Evolutionary conservation across 2,797 vertebrate genomes (phyloP), one percentile per base, ranked within the genome.

Genomic region (Decapterus maruadsi): DNA sequence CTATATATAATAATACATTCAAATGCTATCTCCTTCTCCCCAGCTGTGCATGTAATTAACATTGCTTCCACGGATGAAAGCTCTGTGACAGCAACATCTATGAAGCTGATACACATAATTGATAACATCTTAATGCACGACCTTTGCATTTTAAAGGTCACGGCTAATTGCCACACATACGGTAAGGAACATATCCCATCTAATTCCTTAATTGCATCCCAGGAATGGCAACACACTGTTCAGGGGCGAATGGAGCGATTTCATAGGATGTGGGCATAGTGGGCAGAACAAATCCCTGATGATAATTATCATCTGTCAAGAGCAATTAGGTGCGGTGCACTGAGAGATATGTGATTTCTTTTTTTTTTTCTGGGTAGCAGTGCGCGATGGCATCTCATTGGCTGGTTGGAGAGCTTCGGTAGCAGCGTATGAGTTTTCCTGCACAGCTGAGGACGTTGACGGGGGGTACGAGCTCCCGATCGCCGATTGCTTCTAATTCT

Each of bases 271-370:
- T 34, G 31, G 31, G 31, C 4, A 34, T 34, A 92, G 84, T 85
- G 81, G 82, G 88, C 83, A 83, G 89, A 92, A 89, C 85, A 89
- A 91, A 92, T 92, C 81, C 74, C 85, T 71, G 75, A 90, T 88
- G 90, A 91, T 91, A 93, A 94, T 93, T 93, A 92, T 93, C 89
- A 83, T 90, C 91, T 90, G 91, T 93, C 92, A 90, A 82, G 83
- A 91, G 88, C 90, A 91, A 93, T 94, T 93, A 94, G 87, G 82
- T 83, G 86, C 45, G 71, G 82, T 81, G 85, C 79, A 84, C 80
- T 77, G 87, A 88, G 83, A 91, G 82, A 89, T 89, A 75, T 87
- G 87, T 46, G 77, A 89, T 87, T 91, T 86, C 58, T 66, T 36
- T 8, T 46, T 46, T 17, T 73, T 58, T 82, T 83, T 56, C 75